phyloP scores from a whole-genome alignment of 37 sponge, comb jelly and placozoan species.

The Trichoplax adhaerens region DNA sequence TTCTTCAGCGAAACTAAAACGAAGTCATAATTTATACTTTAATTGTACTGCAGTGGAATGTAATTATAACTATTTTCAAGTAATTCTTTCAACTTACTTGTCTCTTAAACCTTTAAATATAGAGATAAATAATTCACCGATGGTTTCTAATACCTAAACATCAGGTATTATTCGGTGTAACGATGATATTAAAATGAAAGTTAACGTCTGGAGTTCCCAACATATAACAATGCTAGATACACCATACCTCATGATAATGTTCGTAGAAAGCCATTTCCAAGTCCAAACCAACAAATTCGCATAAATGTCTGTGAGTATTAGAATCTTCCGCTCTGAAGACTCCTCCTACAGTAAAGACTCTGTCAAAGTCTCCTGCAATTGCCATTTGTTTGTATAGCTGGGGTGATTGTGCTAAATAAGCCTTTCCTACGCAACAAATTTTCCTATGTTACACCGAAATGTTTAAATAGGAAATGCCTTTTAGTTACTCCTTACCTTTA shows the following conservation, averaged over 20 bases:
- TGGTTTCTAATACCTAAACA: slow-evolving; percentile 63
- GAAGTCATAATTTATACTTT: too few relatives aligned
- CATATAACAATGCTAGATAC: background rate
- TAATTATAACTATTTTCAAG: too few relatives aligned
- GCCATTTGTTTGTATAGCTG: slow-evolving; percentile 99
- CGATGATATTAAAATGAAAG: too few relatives aligned
- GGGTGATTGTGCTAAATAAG: slow-evolving; percentile 95
- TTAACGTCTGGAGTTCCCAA: too few relatives aligned
- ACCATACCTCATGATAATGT: slow-evolving; percentile 93
- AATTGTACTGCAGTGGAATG: too few relatives aligned
- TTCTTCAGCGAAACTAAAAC: slow-evolving; percentile 63
- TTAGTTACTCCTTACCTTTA: slow-evolving; percentile 38
- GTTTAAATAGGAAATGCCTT: background rate
- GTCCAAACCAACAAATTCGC: slow-evolving; percentile 97
- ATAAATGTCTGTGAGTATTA: slow-evolving; percentile 94
- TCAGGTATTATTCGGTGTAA: background rate
- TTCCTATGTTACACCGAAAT: too few relatives aligned
- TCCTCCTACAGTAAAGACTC: slow-evolving; percentile 86
- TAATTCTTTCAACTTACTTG: slow-evolving; percentile 31
- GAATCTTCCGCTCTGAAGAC: slow-evolving; percentile 99
- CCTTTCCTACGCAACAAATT: slow-evolving; percentile 42
- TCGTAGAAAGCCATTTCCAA: slow-evolving; percentile 97
- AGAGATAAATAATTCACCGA: slow-evolving; percentile 74
- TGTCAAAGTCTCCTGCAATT: slow-evolving; percentile 75
- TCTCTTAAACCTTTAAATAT: slow-evolving; percentile 86